Base-by-base conservation (phyloP, 2,888 invertebrate species). In the Drosophila hamatofila region DNA sequence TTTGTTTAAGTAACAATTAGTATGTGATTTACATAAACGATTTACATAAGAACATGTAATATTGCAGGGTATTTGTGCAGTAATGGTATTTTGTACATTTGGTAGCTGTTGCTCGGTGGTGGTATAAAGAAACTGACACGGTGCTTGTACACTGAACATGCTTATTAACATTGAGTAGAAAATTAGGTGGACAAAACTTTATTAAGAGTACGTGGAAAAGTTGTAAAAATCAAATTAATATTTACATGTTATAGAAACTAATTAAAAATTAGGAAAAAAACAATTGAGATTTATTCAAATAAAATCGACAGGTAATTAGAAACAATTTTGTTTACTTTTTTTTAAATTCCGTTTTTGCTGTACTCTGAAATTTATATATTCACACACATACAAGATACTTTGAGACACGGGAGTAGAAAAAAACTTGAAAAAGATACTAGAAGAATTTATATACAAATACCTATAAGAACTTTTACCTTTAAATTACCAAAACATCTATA, bases 311-410 rank as follows among this genome's bases (percentile, higher is more conserved):
- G 57, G 46, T 61, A 79, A 49, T 56, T 41, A 18, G 51, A 69
- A 46, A 5, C 52, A 59, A 42, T 59, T 80, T 73, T 61, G 54
- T 27, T 42, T 56, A 42, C 64, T 16, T 49, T 74, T 16, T 49
- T 74, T 88, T 52, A 2, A 16, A 86, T 81, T 80, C 68, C 80
- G 65, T 83, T 83, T 83, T 83, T 76, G 73, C 69, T 69, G 64
- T 67, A 75, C 69, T 81, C 74, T 51, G 65, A 81, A 86, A 81
- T 89, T 84, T 84, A 72, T 84, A 72, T 90, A 90, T 92, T 91
- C 91, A 93, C 92, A 93, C 93, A 93, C 92, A 92, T 92, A 92
- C 93, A 93, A 93, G 92, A 93, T 93, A 93, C 93, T 93, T 93
- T 93, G 93, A 91, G 91, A 91, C 89, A 91, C 88, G 84, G 90